These are phyloP conservation scores for Stegastes partitus DNA, from an alignment of 2,113 vertebrate species.

Conservation along the genomic window DNA sequence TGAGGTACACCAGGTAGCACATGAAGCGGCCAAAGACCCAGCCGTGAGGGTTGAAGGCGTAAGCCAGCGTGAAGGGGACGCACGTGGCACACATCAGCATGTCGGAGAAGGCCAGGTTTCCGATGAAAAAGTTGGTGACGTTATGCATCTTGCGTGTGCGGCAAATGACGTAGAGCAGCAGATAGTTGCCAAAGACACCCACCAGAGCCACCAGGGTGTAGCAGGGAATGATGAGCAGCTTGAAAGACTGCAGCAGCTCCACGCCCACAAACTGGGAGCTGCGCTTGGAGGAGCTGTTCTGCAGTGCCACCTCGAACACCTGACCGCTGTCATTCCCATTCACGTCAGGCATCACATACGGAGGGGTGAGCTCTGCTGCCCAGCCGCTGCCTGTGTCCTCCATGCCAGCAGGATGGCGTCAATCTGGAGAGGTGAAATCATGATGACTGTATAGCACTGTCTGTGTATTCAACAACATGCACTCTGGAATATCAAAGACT, in stretches of 20 bases:
- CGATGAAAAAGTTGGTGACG: conserved; percentile 93
- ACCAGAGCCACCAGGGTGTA: conserved; percentile 89
- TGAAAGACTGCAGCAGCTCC: conserved; percentile 90
- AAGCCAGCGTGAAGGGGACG: conserved; percentile 90
- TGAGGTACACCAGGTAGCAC: conserved; percentile 92
- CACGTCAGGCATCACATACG: conserved; percentile 34
- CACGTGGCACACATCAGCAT: conserved; percentile 93
- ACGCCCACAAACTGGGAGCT: conserved; percentile 87
- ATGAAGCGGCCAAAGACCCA: conserved; percentile 91
- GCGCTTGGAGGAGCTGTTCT: conserved; percentile 82
- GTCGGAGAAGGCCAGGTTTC: conserved; percentile 92
- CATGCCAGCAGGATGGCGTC: conserved; percentile 65
- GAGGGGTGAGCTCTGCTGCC: conserved; percentile 54
- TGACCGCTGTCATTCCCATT: conserved; percentile 67
- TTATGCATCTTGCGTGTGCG: conserved; percentile 92
- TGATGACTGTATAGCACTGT: background rate
- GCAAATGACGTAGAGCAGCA: conserved; percentile 91
- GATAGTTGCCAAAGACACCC: conserved; percentile 89
- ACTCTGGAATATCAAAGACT: background rate
- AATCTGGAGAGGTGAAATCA: conserved; percentile 26
- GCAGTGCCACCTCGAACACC: conserved; percentile 79
- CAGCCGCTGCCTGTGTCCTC: conserved; percentile 76
- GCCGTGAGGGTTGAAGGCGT: conserved; percentile 90
- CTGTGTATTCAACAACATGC: background rate
- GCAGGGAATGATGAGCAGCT: conserved; percentile 90